A percentile compares a stretch with the other conserved stretches of the same genome.
Conservation (phyloP, 2,113 vertebrate species). For the Oncorhynchus mykiss region DNA sequence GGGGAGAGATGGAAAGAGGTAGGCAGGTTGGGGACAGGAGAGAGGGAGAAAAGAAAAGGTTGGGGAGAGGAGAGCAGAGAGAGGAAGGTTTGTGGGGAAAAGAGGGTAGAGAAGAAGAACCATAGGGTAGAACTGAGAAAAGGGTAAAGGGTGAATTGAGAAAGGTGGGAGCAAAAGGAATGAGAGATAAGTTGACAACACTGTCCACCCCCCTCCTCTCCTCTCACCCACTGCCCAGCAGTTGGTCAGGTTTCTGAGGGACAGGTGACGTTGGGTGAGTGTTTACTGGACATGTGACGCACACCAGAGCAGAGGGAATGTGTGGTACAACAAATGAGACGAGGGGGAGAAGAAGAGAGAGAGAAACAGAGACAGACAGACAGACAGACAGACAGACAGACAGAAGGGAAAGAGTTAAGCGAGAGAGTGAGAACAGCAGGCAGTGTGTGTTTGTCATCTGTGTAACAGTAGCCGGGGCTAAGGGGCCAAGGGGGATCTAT, state of each 20-base stretch:
- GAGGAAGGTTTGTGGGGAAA: not conserved
- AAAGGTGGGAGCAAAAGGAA: not conserved
- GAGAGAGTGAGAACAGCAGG: constrained; percentile 11
- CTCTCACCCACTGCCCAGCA: too few relatives aligned
- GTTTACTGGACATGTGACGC: too few relatives aligned
- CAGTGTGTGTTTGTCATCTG: constrained; percentile 38
- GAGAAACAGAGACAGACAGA: too few relatives aligned
- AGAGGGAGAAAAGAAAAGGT: not conserved
- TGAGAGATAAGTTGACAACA: not conserved
- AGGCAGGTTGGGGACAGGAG: not conserved
- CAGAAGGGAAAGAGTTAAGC: too few relatives aligned
- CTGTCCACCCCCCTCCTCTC: too few relatives aligned
- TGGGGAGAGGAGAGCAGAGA: not conserved
- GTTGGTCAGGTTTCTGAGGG: too few relatives aligned
- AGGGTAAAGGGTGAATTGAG: constrained; percentile 6
- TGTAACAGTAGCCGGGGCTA: constrained; percentile 45
- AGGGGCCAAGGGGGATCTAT: constrained; percentile 53
- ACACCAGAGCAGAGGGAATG: too few relatives aligned
- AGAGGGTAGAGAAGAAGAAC: constrained; percentile 15
- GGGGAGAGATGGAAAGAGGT: not conserved
- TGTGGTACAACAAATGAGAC: too few relatives aligned
- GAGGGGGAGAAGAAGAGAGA: too few relatives aligned
- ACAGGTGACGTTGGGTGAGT: too few relatives aligned
- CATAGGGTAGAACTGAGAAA: constrained; percentile 2
- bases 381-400: too few relatives aligned